phyloP scores from a whole-genome alignment of 2,888 invertebrate species.

The Erpobdella octoculata region DNA sequence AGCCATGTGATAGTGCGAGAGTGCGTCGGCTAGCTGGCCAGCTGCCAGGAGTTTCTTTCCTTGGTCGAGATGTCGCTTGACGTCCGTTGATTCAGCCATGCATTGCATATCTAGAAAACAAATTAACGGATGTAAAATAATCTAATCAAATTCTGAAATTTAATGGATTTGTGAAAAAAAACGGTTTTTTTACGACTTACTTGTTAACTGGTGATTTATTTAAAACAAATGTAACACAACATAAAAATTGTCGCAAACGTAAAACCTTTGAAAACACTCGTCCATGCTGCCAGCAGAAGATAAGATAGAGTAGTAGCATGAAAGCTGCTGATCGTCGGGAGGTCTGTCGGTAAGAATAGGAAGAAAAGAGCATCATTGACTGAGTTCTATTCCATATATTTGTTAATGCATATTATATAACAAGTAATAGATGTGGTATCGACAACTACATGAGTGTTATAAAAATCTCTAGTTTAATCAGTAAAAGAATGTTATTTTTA shows the following conservation, averaged over 20 bases:
- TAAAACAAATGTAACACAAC: too few relatives aligned
- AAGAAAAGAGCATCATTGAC: too few relatives aligned
- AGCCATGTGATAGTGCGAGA: constrained; percentile 94
- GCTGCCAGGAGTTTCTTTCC: constrained; percentile 83
- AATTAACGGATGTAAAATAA: too few relatives aligned
- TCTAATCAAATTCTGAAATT: background rate
- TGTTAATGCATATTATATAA: too few relatives aligned
- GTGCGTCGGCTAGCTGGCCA: constrained; percentile 87
- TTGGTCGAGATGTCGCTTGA: constrained; percentile 84
- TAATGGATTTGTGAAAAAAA: background rate
- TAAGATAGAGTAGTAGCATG: constrained; percentile 29
- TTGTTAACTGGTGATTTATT: too few relatives aligned
- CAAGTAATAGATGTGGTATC: too few relatives aligned
- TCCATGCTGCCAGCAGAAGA: constrained; percentile 34
- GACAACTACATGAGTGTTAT: too few relatives aligned
- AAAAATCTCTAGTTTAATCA: too few relatives aligned
- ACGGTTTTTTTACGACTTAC: too few relatives aligned
- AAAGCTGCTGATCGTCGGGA: constrained; percentile 30
- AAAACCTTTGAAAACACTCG: constrained; percentile 32
- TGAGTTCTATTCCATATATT: too few relatives aligned
- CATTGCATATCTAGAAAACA: constrained; percentile 34
- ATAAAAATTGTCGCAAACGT: background rate
- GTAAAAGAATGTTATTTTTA: too few relatives aligned
- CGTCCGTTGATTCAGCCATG: constrained; percentile 57
- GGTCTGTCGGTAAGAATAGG: constrained; percentile 19